phyloP scores from a whole-genome alignment of 1,140 invertebrate species.

The Schlechtendalia chinensis region DNA sequence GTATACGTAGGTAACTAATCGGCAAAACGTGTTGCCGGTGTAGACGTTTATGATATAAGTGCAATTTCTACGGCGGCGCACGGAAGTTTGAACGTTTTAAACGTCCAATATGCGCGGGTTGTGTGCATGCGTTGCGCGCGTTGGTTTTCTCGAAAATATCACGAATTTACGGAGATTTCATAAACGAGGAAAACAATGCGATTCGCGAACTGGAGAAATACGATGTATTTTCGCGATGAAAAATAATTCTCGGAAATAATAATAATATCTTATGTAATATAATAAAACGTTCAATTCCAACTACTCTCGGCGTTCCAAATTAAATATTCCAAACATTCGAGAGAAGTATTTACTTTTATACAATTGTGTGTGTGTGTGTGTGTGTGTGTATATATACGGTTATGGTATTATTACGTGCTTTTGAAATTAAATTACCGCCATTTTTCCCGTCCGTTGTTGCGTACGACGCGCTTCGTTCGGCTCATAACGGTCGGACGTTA shows the following conservation, averaged over 20 bases:
- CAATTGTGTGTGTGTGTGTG: too few species aligned
- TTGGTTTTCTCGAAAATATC: neutral
- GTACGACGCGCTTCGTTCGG: neutral
- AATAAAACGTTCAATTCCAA: slow-evolving; percentile 26
- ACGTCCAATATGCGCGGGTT: neutral
- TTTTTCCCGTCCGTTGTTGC: neutral
- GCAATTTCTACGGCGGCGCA: too few species aligned
- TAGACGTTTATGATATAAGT: too few species aligned
- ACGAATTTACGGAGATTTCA: slow-evolving; percentile 14
- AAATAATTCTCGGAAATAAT: slow-evolving; percentile 34
- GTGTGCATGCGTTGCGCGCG: neutral
- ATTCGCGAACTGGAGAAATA: too few species aligned
- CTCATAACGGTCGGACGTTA: neutral
- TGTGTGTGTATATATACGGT: too few species aligned
- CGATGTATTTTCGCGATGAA: slow-evolving; percentile 10
- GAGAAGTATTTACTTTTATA: slow-evolving; percentile 26
- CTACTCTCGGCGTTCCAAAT: slow-evolving; percentile 21
- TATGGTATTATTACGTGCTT: neutral
- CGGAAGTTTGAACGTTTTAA: neutral
- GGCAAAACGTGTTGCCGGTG: too few species aligned
- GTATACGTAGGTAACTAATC: too few species aligned
- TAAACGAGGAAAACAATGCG: slow-evolving; percentile 17
- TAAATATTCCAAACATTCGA: slow-evolving; percentile 23
- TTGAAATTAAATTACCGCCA: slow-evolving; percentile 10
- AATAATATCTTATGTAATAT: slow-evolving; percentile 20